phyloP scores from a whole-genome alignment of 2,888 invertebrate genomes.

The Rhamphomyia laevipes region DNA sequence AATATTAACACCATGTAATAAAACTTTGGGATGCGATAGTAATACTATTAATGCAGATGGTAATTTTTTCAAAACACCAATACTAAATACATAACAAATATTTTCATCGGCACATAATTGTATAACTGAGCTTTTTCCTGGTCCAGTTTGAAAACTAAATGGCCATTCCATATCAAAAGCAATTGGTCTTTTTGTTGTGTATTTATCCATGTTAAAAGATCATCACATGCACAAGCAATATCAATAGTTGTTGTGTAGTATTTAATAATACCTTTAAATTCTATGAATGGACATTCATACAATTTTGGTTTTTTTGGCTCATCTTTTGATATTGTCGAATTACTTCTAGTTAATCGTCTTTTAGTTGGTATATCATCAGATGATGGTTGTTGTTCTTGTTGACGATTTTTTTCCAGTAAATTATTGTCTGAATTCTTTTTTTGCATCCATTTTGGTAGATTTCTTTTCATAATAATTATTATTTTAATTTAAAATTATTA shows the following conservation, averaged over 20 bases:
- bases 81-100: constrained; percentile 46
- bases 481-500: too few species aligned
- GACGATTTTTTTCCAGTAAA: too few species aligned
- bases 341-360: neutral
- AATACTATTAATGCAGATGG: constrained; percentile 44
- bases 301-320: neutral
- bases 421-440: too few species aligned
- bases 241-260: neutral
- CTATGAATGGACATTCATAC: neutral
- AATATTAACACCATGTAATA: constrained; percentile 50
- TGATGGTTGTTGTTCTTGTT: too few species aligned
- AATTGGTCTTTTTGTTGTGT: constrained; percentile 31
- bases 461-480: too few species aligned
- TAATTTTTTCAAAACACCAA: constrained; percentile 42
- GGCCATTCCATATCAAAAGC: constrained; percentile 60
- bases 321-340: neutral
- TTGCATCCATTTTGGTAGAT: too few species aligned
- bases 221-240: constrained; percentile 1
- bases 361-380: too few species aligned
- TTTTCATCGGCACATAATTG: constrained; percentile 46
- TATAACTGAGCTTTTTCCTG: constrained; percentile 48
- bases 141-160: constrained; percentile 46
- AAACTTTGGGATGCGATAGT: constrained; percentile 45
- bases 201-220: neutral
- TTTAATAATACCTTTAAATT: neutral